phyloP scores from a whole-genome alignment of 2,888 invertebrate genomes.

The Pandemis corylana region DNA sequence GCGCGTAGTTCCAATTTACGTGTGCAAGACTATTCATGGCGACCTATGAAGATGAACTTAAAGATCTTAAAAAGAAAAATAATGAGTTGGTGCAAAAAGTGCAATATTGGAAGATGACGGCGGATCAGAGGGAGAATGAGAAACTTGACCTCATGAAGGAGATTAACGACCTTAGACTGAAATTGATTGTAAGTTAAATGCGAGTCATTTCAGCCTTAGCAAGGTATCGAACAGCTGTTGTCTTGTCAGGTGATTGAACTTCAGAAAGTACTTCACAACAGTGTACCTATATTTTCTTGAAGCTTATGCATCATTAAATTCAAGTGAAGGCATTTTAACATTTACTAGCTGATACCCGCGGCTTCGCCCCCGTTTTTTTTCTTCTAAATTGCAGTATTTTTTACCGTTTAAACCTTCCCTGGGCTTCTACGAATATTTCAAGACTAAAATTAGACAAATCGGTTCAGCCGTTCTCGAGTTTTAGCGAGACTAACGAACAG shows the following conservation, averaged over 20 bases:
- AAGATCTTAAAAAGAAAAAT: conserved; percentile 69
- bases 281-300: neutral
- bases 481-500: no score
- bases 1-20: conserved; percentile 4
- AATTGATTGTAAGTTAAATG: conserved; percentile 68
- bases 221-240: conserved; percentile 28
- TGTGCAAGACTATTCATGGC: conserved; percentile 51
- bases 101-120: conserved; percentile 74
- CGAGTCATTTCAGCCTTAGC: neutral
- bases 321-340: no score
- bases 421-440: no score
- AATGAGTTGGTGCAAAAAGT: conserved; percentile 72
- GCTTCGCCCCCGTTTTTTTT: no score
- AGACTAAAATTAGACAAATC: no score
- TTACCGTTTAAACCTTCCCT: no score
- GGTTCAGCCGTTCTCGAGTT: no score
- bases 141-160: conserved; percentile 75
- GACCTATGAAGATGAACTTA: conserved; percentile 67
- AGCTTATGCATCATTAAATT: no score
- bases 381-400: no score
- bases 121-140: conserved; percentile 71
- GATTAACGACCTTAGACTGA: conserved; percentile 72
- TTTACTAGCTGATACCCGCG: no score
- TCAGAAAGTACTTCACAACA: neutral
- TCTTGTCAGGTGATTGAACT: conserved; percentile 30